Percentiles rank a stretch among this genome's conserved stretches.
Evolutionary conservation across 2,888 invertebrate species (phyloP).

Genomic region (Petrolisthes cinctipes): DNA sequence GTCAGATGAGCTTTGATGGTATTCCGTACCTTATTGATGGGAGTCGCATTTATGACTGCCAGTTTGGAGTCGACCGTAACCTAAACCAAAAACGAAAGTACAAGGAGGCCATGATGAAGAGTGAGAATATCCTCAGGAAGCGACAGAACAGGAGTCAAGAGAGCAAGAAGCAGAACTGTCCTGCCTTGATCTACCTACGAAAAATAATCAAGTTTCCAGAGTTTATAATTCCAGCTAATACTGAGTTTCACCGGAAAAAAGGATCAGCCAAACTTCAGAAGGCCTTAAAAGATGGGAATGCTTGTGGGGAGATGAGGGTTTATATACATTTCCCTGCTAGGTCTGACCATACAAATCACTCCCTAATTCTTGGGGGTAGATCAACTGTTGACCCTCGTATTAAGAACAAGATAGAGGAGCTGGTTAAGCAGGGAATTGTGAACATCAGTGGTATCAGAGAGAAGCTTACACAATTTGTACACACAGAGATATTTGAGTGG

Average conservation of each 20-base stretch:
- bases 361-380: not conserved
- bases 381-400: conserved; percentile 13
- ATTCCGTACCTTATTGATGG: conserved; percentile 23
- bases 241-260: conserved; percentile 24
- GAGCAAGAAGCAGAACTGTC: conserved; percentile 19
- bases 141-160: not conserved
- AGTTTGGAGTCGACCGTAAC: conserved; percentile 34
- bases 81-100: conserved; percentile 25
- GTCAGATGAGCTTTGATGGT: conserved; percentile 22
- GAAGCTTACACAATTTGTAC: conserved; percentile 8
- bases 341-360: conserved; percentile 6
- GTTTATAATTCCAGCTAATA: conserved; percentile 21
- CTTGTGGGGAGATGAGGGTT: conserved; percentile 20
- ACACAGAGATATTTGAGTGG: conserved; percentile 27
- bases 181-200: conserved; percentile 15
- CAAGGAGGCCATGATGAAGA: not conserved
- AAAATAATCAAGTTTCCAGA: conserved; percentile 26
- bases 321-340: conserved; percentile 16
- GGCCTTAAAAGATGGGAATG: conserved; percentile 8
- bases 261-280: conserved; percentile 1
- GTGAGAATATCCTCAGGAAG: not conserved
- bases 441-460: not conserved
- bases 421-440: conserved; percentile 5
- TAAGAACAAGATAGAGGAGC: conserved; percentile 17
- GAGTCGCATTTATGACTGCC: conserved; percentile 29